Evolutionary conservation across 1,140 invertebrate genomes (phyloP).

Genomic region (Drosophila biarmipes): DNA sequence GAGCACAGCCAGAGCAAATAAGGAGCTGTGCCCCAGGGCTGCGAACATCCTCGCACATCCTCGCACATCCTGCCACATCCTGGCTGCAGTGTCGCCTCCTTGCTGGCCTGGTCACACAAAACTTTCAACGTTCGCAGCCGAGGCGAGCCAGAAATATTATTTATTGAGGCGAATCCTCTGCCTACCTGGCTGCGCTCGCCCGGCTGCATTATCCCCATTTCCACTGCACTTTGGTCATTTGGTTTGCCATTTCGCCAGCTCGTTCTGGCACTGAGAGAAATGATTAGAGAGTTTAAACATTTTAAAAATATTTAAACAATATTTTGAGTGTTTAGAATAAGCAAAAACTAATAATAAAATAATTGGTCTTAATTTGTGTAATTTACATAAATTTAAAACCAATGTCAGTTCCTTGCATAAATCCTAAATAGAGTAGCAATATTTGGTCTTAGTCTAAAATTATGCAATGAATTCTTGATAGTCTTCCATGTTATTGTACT

Average conservation of each 20-base stretch:
- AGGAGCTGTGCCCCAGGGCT: slow-evolving; percentile 27
- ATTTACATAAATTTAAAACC: too few species aligned
- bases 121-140: slow-evolving; percentile 26
- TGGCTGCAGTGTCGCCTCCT: slow-evolving; percentile 37
- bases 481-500: too few species aligned
- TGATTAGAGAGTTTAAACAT: too few species aligned
- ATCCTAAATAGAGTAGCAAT: too few species aligned
- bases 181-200: slow-evolving; percentile 32
- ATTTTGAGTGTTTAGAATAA: too few species aligned
- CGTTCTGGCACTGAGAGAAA: background rate
- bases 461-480: too few species aligned
- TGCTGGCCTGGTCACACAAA: slow-evolving; percentile 48
- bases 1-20: slow-evolving; percentile 24
- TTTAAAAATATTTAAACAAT: too few species aligned
- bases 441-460: too few species aligned
- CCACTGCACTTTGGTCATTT: slow-evolving; percentile 59
- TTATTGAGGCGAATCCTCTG: slow-evolving; percentile 47
- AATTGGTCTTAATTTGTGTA: too few species aligned
- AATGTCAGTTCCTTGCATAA: too few species aligned
- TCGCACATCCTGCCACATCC: slow-evolving; percentile 32
- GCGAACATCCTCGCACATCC: slow-evolving; percentile 13
- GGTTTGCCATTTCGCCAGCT: slow-evolving; percentile 42
- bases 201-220: slow-evolving; percentile 48
- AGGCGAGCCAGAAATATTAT: slow-evolving; percentile 63
- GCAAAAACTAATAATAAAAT: too few species aligned